Base-by-base conservation (phyloP, 2,888 invertebrate species). In the Acleris cristana region DNA sequence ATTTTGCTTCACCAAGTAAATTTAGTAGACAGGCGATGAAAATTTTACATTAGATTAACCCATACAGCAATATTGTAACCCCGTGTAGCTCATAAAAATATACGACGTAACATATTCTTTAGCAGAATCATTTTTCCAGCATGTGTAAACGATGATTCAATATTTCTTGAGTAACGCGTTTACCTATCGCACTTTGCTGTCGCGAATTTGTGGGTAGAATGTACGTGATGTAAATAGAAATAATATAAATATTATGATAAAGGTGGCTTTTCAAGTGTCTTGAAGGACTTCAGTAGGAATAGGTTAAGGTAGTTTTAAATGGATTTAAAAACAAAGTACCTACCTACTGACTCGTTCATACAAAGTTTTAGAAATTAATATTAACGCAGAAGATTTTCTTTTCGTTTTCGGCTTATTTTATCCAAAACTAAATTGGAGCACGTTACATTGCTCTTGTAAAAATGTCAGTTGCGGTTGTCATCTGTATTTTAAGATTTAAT, bases 61-160 rank as follows among this genome's bases (percentile, higher is more conserved):
- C 21, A 58, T 63, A 58, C 49, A 53, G 21, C 57, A 62, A 62
- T 30, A 63, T 49, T 53, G 65, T 51, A 48, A 62, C 48, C 34
- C 40, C 48, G n/a, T 34, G 14, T 69, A 65, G 69, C 61, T 79
- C 81, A 79, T 82, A 83, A 83, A 83, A 81, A 78, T 82, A 77
- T 79, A 82, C 75, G 78, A 74, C 77, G 57, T 48, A 61, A 69
- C 65, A 69, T 62, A 65, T 63, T 67, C 62, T 53, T 63, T 54
- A 63, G 58, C 63, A 63, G 74, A 74, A 78, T 78, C 76, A 76
- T 77, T 75, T 79, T 74, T 72, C 64, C 63, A 56, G 72, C 67
- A 73, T 75, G 76, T 75, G 78, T 77, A 66, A 69, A 69, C 71
- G 63, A 70, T 69, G 66, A 67, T 72, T 58, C 67, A 71, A 70